Conservation (phyloP, 2,797 vertebrate genomes). For the Rousettus madagascariensis region DNA sequence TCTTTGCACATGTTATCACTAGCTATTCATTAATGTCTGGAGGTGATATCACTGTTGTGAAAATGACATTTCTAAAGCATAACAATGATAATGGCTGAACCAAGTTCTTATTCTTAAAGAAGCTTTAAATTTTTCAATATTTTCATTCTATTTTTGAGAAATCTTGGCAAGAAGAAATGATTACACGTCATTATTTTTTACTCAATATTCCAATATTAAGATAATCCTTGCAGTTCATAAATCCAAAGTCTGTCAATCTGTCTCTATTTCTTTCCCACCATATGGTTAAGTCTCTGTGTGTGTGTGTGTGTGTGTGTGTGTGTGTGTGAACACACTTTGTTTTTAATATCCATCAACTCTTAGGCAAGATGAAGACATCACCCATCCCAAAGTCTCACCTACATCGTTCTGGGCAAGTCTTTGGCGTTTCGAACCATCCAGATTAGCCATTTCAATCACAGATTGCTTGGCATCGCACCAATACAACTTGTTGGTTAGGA, state of each 20-base stretch:
- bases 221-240: background rate
- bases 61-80: background rate
- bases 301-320: background rate
- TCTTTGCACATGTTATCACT: background rate
- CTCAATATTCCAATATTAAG: background rate
- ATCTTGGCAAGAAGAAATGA: conserved; percentile 5
- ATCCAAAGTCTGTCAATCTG: background rate
- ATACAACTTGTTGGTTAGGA: conserved; percentile 88
- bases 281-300: background rate
- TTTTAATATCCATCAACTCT: background rate
- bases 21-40: background rate
- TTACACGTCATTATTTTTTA: background rate
- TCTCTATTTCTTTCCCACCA: background rate
- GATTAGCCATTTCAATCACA: conserved; percentile 88
- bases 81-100: background rate
- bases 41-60: background rate
- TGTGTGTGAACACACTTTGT: background rate
- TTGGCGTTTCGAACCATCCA: conserved; percentile 92
- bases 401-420: conserved; percentile 93
- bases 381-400: conserved; percentile 92
- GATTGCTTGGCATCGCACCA: conserved; percentile 92
- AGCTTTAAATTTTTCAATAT: background rate
- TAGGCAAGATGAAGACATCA: conserved; percentile 52
- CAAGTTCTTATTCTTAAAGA: background rate
- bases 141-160: conserved; percentile 2